Percentiles rank a stretch among this genome's conserved stretches.
phyloP scores from a whole-genome alignment of 1,140 invertebrate genomes.

The Wasmannia auropunctata region DNA sequence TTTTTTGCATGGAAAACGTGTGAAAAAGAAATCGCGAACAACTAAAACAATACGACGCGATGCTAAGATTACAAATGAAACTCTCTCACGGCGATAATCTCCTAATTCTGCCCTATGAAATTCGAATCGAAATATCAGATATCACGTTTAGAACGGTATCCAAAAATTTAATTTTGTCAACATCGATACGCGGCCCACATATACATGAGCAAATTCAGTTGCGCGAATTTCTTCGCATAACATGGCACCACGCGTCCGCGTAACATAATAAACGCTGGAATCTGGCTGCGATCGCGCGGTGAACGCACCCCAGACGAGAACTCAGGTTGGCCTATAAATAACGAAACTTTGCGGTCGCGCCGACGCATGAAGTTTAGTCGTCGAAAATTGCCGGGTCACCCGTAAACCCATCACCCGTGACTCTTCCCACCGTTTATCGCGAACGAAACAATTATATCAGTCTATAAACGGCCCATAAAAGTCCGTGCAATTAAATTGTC shows the following conservation, averaged over 20 bases:
- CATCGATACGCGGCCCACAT: slow-evolving; percentile 5
- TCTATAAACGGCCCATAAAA: neutral
- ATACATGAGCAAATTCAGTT: neutral
- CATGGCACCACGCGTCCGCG: neutral
- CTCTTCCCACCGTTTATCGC: neutral
- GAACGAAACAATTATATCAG: slow-evolving; percentile 7
- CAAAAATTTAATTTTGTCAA: slow-evolving; percentile 32
- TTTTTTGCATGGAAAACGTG: neutral
- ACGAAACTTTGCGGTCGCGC: slow-evolving; percentile 62
- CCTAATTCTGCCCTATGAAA: neutral
- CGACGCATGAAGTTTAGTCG: slow-evolving; percentile 53
- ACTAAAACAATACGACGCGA: neutral
- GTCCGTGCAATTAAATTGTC: neutral
- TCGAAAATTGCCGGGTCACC: slow-evolving; percentile 6
- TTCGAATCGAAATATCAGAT: slow-evolving; percentile 12
- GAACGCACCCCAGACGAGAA: slow-evolving; percentile 59
- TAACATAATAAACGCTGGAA: slow-evolving; percentile 52
- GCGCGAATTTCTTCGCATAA: slow-evolving; percentile 24
- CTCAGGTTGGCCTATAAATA: slow-evolving; percentile 69
- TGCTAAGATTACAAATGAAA: neutral
- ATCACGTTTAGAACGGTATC: neutral
- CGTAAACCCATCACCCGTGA: slow-evolving; percentile 6
- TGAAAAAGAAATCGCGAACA: neutral
- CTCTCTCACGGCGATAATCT: neutral
- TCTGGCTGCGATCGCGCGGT: slow-evolving; percentile 55